phyloP scores from a whole-genome alignment of 2,797 vertebrate species.

The Alectoris magna region DNA sequence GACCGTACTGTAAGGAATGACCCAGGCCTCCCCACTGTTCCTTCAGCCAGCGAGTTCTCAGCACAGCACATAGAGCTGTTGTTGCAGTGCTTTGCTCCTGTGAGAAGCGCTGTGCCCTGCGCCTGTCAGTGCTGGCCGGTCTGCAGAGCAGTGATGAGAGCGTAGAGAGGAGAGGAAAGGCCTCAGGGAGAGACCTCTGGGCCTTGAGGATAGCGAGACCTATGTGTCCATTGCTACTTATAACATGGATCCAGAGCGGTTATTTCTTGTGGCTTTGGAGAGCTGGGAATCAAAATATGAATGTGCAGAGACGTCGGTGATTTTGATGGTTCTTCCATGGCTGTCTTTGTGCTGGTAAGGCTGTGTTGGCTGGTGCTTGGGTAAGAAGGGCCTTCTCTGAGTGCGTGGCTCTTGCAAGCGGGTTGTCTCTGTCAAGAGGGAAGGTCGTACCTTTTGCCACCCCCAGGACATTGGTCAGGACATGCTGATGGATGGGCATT shows the following conservation, averaged over 20 bases:
- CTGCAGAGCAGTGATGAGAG: background rate
- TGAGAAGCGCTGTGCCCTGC: background rate
- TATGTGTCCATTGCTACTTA: background rate
- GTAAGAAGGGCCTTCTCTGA: background rate
- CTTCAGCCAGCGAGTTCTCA: too few species aligned
- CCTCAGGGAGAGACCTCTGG: background rate
- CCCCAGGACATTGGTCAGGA: background rate
- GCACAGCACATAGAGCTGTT: too few species aligned
- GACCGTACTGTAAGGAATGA: background rate
- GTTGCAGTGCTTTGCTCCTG: too few species aligned
- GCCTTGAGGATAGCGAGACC: background rate
- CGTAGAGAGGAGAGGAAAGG: background rate
- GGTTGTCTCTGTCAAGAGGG: background rate
- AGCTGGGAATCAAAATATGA: background rate
- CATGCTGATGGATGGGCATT: accelerated
- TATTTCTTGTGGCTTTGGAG: background rate
- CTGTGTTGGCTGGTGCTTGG: accelerated
- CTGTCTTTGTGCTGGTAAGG: background rate
- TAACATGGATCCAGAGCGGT: background rate
- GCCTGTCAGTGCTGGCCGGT: accelerated
- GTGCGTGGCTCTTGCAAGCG: background rate
- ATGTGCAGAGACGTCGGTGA: background rate
- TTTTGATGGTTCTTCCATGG: background rate
- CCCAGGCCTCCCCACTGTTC: too few species aligned
- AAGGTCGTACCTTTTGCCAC: background rate